Evolutionary conservation across 2,113 vertebrate species (phyloP), one percentile per base, ranked within the genome.

Genomic region (Scolopax mira): DNA sequence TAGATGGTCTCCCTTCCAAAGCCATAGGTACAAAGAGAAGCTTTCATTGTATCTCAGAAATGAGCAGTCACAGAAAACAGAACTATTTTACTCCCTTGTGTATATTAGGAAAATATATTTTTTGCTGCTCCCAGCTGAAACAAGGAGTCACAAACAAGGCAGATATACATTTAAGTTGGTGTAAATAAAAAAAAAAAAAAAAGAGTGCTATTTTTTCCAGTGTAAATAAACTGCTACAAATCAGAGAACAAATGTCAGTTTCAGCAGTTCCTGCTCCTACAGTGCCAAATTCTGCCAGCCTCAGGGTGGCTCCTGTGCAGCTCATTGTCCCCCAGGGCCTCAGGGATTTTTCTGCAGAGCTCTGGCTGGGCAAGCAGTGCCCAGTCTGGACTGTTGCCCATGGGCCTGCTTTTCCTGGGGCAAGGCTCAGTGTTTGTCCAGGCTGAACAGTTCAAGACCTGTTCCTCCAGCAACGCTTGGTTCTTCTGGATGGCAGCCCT

Each of bases 291-390:
- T 3, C 27, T 82, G 24, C 28, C 62, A 82, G 12, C 3, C 8
- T 9, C 17, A 27, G 28, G 8, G 58, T 30, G 39, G 3, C 3
- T 79, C 13, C 41, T 35, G 7, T n/a, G 19, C 44, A 73, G 6
- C 35, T 82, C 1, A 0, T 6, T 57, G 19, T 49, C 2, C 19
- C 9, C 1, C 28, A 35, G 35, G 11, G 37, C 17, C 12, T 6
- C 19, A 6, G 10, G 13, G 5, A 16, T 12, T 21, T 64, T 58
- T 24, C 33, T 8, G 3, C 19, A 70, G 41, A 44, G 22, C 10
- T 75, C 11, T 90, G 13, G 39, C 18, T 27, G 42, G 21, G 31
- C 5, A 51, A 8, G 31, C 18, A 25, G 11, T 44, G 19, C 18
- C 35, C 8, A 75, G 48, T 4, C 57, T 60, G 46, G 31, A 19